Percentiles rank a stretch among this genome's conserved stretches.
phyloP scores from a whole-genome alignment of 64 coral and sea anemone species.

The Montipora capricornis region DNA sequence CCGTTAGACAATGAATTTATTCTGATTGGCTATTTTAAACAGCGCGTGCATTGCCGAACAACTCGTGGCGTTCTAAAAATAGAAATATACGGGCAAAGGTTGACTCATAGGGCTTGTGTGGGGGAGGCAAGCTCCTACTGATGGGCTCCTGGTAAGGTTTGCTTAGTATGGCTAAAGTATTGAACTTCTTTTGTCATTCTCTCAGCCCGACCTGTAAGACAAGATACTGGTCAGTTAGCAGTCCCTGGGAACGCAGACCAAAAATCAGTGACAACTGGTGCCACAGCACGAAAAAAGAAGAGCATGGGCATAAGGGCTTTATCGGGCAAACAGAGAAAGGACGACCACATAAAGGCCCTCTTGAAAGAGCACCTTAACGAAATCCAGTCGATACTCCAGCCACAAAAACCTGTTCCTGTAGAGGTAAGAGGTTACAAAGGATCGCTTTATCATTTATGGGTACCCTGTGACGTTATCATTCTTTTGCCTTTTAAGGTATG shows the following conservation, averaged over 20 bases:
- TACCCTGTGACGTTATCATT: neutral
- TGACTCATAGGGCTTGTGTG: too few relatives aligned
- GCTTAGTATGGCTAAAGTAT: neutral
- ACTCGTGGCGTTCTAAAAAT: too few relatives aligned
- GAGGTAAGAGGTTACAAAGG: slow-evolving; percentile 4
- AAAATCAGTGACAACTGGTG: slow-evolving; percentile 22
- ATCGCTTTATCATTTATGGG: neutral
- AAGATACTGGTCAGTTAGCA: neutral
- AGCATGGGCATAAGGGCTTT: slow-evolving; percentile 84
- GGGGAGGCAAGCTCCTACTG: too few relatives aligned
- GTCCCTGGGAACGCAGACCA: slow-evolving; percentile 16
- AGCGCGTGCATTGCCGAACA: too few relatives aligned
- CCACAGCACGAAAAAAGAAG: slow-evolving; percentile 59
- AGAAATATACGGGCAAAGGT: too few relatives aligned
- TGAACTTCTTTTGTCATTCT: neutral
- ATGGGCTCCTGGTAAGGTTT: too few relatives aligned
- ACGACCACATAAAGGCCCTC: slow-evolving; percentile 73
- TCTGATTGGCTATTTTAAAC: too few relatives aligned
- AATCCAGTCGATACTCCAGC: slow-evolving; percentile 44
- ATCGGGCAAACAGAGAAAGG: slow-evolving; percentile 80
- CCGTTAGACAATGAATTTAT: too few relatives aligned
- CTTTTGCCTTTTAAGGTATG: neutral
- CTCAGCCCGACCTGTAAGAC: neutral
- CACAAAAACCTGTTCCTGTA: neutral
- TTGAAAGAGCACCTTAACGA: slow-evolving; percentile 84